Evolutionary conservation across 2,888 invertebrate genomes (phyloP), one percentile per base, ranked within the genome.

Genomic region (Meteorus colon): DNA sequence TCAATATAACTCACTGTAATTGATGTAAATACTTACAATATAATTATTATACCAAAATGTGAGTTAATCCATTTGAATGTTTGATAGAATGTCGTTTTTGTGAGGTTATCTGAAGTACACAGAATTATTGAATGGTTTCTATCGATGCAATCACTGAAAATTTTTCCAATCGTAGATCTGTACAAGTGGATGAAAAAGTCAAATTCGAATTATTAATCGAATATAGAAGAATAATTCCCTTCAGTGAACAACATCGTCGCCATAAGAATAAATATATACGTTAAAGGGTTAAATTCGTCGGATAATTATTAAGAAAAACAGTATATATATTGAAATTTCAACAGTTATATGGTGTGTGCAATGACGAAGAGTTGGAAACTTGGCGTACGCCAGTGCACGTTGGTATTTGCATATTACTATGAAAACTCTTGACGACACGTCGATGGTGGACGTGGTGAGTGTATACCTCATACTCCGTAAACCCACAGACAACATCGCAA

Each of bases 401-500:
- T 19, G 34, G 19, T 55, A 55, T 63, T 63, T 45, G 62, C 72
- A 59, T 55, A 62, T 55, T 37, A 6, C 55, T 55, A 4, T 55
- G 55, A 55, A 55, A 55, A 48, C 66, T 66, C 34, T 24, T 59
- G 16, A 27, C 27, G 60, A 62, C 72, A 72, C 73, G 66, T 73
- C 66, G 34, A 73, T 73, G 55, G 65, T 65, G 27, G 66, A 24
- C 55, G 51, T 16, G 5, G 51, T 29, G 34, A 34, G 34, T 19
- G 29, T 27, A 24, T 37, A 59, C 59, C 37, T 60, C 51, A n/a
- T 37, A 51, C 31, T 45, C 19, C 51, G 19, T 60, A 62, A 6
- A n/a, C 31, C 29, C 27, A 62, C 60, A 60, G 65, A 74, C 74
- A 74, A 59, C 45, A 74, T 60, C 51, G 59, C n/a, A 48, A 82